phyloP scores from a whole-genome alignment of 2,797 vertebrate species.

The Labroides dimidiatus region DNA sequence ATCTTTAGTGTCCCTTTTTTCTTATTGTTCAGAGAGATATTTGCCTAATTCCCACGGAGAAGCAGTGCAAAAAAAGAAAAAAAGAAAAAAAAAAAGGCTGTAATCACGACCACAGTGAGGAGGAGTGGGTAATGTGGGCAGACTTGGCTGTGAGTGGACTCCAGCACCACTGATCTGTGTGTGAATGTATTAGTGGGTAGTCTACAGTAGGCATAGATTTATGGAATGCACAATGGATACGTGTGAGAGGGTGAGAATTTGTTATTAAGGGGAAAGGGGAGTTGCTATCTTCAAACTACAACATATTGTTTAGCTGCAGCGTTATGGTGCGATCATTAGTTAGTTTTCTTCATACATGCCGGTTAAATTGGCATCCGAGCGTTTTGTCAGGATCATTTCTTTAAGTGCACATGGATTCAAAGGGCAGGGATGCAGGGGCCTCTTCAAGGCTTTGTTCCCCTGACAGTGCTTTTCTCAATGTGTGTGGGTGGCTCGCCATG shows the following conservation, averaged over 20 bases:
- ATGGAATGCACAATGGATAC: conserved; percentile 78
- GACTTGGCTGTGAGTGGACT: conserved; percentile 84
- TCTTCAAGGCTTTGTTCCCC: conserved; percentile 81
- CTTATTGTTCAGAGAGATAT: conserved; percentile 72
- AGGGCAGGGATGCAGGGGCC: conserved; percentile 78
- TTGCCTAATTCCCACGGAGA: conserved; percentile 80
- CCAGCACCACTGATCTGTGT: conserved; percentile 79
- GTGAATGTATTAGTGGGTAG: conserved; percentile 81
- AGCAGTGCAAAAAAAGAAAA: conserved; percentile 62
- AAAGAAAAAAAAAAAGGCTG: conserved; percentile 69
- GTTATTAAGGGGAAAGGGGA: conserved; percentile 58
- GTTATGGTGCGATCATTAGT: conserved; percentile 42
- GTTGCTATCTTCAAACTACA: conserved; percentile 53
- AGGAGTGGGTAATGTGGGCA: conserved; percentile 85
- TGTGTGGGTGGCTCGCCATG: conserved; percentile 82
- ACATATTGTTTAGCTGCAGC: conserved; percentile 67
- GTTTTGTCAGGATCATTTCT: conserved; percentile 71
- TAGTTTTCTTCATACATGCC: conserved; percentile 37
- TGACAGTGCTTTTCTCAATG: conserved; percentile 80
- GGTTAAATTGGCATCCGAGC: conserved; percentile 51
- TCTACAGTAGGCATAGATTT: conserved; percentile 78
- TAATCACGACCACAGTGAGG: conserved; percentile 84
- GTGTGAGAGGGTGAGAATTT: conserved; percentile 73
- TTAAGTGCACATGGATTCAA: conserved; percentile 74
- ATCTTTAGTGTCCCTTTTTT: conserved; percentile 58